Conservation (phyloP, 2,113 vertebrate genomes). For the Onychorhynchus coronatus region DNA sequence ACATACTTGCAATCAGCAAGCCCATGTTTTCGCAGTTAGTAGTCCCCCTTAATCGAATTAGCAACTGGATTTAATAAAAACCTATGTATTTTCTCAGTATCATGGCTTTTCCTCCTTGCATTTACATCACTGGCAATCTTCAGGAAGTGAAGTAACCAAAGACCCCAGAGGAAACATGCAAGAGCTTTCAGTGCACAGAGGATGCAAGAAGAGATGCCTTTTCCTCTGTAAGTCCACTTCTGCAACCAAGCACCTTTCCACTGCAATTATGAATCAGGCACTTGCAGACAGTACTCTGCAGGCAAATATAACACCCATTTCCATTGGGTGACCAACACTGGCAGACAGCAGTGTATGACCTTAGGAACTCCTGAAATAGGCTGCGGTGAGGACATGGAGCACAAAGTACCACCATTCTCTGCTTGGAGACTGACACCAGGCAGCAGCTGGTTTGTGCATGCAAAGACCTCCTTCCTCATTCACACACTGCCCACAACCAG, state of each 20-base stretch:
- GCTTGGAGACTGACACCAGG: neutral
- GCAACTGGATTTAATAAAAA: neutral
- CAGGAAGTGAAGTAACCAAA: neutral
- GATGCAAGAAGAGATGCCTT: neutral
- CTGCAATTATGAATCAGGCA: accelerated
- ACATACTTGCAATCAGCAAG: neutral
- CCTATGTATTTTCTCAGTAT: neutral
- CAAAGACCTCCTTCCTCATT: neutral
- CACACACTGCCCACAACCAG: no score
- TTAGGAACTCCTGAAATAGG: neutral
- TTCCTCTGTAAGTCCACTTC: neutral
- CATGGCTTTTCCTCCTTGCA: neutral
- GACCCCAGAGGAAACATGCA: neutral
- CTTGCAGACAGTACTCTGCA: neutral
- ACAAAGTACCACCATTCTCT: accelerated
- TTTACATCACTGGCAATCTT: neutral
- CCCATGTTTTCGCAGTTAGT: neutral
- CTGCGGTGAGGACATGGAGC: neutral
- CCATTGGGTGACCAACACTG: accelerated
- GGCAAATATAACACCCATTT: neutral
- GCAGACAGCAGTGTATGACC: neutral
- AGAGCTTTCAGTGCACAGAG: neutral
- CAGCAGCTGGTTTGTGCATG: neutral
- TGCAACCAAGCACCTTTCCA: neutral
- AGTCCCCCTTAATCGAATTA: neutral